Percentiles rank a stretch among this genome's conserved stretches.
Conservation (phyloP, 2,797 vertebrate species). For the Borostomias antarcticus region DNA sequence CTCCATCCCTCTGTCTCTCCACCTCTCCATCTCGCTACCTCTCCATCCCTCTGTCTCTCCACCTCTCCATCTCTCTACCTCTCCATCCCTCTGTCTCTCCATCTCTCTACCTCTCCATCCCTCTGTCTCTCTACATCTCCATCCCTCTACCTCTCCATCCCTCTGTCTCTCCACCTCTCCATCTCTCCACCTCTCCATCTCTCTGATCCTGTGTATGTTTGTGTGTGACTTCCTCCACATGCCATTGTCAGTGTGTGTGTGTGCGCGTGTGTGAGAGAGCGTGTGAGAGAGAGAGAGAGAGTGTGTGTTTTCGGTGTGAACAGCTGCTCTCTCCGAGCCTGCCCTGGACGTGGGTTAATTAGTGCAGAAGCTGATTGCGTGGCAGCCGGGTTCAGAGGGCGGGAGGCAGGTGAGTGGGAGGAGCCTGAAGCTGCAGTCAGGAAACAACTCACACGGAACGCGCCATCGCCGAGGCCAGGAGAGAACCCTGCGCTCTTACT, state of each 20-base stretch:
- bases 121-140: not conserved
- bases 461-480: constrained; percentile 57
- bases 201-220: not conserved
- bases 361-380: constrained; percentile 83
- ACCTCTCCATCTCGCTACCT: too few species aligned
- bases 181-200: not conserved
- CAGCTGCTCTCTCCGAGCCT: constrained; percentile 73
- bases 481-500: constrained; percentile 24
- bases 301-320: constrained; percentile 51
- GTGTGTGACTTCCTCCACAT: not conserved
- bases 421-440: constrained; percentile 70
- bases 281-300: constrained; percentile 26
- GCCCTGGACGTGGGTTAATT: constrained; percentile 76
- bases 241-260: not conserved
- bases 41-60: too few species aligned
- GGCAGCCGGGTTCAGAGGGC: constrained; percentile 75
- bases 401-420: constrained; percentile 76
- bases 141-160: not conserved
- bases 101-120: not conserved
- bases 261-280: constrained; percentile 1
- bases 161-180: too few species aligned
- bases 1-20: too few species aligned
- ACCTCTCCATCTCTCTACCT: not conserved
- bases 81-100: too few species aligned
- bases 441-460: constrained; percentile 70